Evolutionary conservation across 2,888 invertebrate species (phyloP).

Genomic region (Caprella mutica): DNA sequence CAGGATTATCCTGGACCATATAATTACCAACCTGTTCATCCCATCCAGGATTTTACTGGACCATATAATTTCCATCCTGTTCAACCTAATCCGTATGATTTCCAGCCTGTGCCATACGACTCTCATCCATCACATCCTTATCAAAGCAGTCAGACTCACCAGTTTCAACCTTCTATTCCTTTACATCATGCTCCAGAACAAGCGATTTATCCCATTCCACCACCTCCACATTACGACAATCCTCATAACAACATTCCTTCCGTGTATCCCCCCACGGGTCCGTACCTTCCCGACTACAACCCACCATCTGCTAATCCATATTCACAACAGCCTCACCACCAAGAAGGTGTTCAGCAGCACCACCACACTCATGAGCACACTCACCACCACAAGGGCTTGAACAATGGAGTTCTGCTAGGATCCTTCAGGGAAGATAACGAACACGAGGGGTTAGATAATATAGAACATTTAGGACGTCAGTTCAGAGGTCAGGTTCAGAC

Average conservation of each 20-base stretch:
- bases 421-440: background rate
- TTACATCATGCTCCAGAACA: background rate
- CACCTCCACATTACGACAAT: background rate
- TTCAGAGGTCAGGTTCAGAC: no score
- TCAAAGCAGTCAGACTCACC: background rate
- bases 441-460: background rate
- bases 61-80: background rate
- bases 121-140: background rate
- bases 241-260: background rate
- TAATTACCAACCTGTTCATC: background rate
- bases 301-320: background rate
- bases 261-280: background rate
- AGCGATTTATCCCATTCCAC: background rate
- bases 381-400: conserved; percentile 3
- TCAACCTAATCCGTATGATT: background rate
- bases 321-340: background rate
- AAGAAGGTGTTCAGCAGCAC: background rate
- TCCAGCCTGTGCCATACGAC: background rate
- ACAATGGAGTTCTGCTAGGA: background rate
- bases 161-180: background rate
- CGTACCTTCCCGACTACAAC: background rate
- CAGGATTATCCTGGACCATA: conserved; percentile 3
- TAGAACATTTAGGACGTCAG: conserved; percentile 4
- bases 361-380: conserved; percentile 9
- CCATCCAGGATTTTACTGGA: conserved; percentile 8